Evolutionary conservation across 2,888 invertebrate genomes (phyloP).

Genomic region (Polyploca ridens): DNA sequence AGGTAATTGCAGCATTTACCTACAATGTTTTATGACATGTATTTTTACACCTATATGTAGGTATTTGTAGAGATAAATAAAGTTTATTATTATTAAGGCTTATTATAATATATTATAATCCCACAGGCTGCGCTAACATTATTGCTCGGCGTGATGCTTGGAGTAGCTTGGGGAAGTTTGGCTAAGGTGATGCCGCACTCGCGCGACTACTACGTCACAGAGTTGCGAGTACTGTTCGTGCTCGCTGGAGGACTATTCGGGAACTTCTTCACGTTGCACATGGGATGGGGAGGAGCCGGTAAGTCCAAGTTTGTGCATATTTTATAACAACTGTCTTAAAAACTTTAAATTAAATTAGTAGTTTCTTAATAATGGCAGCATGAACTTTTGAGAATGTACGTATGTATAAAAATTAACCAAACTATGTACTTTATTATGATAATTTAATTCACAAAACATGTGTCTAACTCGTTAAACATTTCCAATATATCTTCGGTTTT

Average conservation of each 20-base stretch:
- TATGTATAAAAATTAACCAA: too few species aligned
- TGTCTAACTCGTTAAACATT: too few species aligned
- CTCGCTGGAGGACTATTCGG: conserved; percentile 66
- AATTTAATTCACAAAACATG: too few species aligned
- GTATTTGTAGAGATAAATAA: too few species aligned
- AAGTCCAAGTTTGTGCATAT: conserved; percentile 22
- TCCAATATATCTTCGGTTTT: too few species aligned
- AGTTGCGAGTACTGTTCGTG: conserved; percentile 68
- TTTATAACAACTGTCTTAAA: not conserved
- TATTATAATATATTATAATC: not conserved
- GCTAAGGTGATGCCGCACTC: conserved; percentile 64
- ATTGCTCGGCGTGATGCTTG: conserved; percentile 61
- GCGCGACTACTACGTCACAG: conserved; percentile 61
- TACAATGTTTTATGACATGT: too few species aligned
- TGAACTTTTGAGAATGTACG: too few species aligned
- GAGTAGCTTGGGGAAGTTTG: conserved; percentile 67
- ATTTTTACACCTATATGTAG: too few species aligned
- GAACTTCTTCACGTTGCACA: conserved; percentile 58
- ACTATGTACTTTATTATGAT: too few species aligned
- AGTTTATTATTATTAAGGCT: too few species aligned
- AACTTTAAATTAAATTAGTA: conserved; percentile 2
- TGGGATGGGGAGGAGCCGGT: conserved; percentile 77
- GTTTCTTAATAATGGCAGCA: not conserved
- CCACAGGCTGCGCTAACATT: conserved; percentile 69
- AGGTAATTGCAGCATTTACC: too few species aligned